Evolutionary conservation across 2,888 invertebrate genomes (phyloP).

Genomic region (Ophion obscuratus): DNA sequence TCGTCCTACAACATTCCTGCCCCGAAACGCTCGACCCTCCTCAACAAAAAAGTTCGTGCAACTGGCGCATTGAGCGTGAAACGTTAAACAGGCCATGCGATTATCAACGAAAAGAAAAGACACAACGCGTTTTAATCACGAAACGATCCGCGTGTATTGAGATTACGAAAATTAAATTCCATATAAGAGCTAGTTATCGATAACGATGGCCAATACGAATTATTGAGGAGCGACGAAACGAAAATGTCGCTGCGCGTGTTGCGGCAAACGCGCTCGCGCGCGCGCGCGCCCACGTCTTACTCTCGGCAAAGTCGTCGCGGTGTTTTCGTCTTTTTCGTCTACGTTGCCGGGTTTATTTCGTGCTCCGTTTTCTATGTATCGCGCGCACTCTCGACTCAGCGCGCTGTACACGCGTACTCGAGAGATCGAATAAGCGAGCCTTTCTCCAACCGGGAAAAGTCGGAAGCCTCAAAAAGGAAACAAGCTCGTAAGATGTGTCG

Average conservation of each 20-base stretch:
- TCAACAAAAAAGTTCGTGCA: neutral
- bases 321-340: constrained; percentile 22
- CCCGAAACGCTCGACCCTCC: neutral
- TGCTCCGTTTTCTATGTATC: constrained; percentile 32
- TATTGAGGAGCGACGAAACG: neutral
- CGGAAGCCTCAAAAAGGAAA: neutral
- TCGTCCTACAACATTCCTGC: too few species aligned
- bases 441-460: neutral
- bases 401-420: neutral
- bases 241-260: constrained; percentile 48
- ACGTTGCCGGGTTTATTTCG: constrained; percentile 59
- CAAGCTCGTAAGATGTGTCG: neutral
- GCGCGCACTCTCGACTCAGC: constrained; percentile 8
- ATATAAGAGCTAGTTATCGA: neutral
- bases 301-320: constrained; percentile 37
- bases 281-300: constrained; percentile 5
- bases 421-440: neutral
- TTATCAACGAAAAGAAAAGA: neutral
- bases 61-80: neutral
- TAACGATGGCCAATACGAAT: neutral
- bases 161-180: neutral
- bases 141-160: neutral
- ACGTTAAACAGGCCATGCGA: neutral
- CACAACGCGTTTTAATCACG: neutral
- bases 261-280: constrained; percentile 23